These are phyloP conservation scores for Diplodus sargus DNA, from an alignment of 2,797 vertebrate species.

Conservation along the genomic window DNA sequence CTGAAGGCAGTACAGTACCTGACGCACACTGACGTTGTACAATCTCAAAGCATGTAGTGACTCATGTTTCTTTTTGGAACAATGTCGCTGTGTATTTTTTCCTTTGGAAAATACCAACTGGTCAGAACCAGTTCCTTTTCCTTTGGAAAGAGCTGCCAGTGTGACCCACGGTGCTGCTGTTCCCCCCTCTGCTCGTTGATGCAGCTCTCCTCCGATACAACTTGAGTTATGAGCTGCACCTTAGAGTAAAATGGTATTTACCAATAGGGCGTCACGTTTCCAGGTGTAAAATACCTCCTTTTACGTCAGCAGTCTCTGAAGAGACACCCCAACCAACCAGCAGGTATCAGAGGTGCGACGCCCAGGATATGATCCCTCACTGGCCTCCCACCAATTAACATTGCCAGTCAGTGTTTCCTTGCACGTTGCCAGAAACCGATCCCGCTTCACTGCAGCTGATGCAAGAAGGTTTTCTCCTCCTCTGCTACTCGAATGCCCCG, in stretches of 20 bases:
- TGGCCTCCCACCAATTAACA: constrained; percentile 11
- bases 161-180: background rate
- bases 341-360: constrained; percentile 3
- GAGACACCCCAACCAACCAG: constrained; percentile 1
- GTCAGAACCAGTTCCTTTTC: constrained; percentile 8
- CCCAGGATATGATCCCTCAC: constrained; percentile 27
- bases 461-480: constrained; percentile 24
- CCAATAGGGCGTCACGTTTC: background rate
- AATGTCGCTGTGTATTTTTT: background rate
- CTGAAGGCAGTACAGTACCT: background rate
- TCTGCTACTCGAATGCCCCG: constrained; percentile 15
- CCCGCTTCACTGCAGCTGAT: constrained; percentile 14
- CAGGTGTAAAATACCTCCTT: background rate
- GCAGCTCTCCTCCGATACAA: background rate
- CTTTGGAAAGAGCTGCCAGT: constrained; percentile 10
- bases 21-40: background rate
- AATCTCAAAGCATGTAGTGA: background rate
- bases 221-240: background rate
- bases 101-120: constrained; percentile 7
- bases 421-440: constrained; percentile 16
- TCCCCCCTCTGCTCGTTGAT: background rate
- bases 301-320: constrained; percentile 19
- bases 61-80: background rate
- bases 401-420: constrained; percentile 4
- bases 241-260: constrained; percentile 6